These are phyloP conservation scores for Benthochromis sp. DNA, from an alignment of 2,113 vertebrate genomes.

Conservation along the genomic window DNA sequence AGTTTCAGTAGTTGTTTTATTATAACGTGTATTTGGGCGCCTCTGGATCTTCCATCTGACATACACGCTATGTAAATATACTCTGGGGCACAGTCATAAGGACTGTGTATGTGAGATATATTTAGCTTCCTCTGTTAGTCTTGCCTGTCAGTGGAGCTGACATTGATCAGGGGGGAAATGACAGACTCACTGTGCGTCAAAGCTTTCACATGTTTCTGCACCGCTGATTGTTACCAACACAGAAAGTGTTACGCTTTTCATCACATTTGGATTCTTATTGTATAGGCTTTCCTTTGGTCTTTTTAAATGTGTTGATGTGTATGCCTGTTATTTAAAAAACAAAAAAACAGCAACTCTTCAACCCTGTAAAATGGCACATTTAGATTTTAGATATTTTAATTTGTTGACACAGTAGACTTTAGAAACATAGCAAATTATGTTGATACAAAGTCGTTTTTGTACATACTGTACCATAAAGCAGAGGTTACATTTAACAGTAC, in stretches of 20 bases:
- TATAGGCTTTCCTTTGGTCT: not conserved
- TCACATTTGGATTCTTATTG: not conserved
- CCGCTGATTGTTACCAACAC: not conserved
- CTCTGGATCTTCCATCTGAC: not conserved
- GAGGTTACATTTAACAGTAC: not conserved
- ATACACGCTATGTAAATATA: not conserved
- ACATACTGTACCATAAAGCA: not conserved
- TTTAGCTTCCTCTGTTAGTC: slow-evolving; percentile 39
- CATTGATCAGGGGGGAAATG: slow-evolving; percentile 45
- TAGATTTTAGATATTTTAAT: not conserved
- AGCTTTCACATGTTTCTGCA: slow-evolving; percentile 18
- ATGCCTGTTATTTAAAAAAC: not conserved
- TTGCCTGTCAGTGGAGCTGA: slow-evolving; percentile 44
- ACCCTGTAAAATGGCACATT: not conserved
- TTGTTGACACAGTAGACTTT: not conserved
- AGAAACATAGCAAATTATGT: not conserved
- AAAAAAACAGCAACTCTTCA: not conserved
- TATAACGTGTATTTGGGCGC: not conserved
- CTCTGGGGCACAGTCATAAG: not conserved
- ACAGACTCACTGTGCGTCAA: not conserved
- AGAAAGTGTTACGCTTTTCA: not conserved
- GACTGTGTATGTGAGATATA: slow-evolving; percentile 17
- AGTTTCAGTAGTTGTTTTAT: not conserved
- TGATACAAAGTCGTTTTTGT: not conserved
- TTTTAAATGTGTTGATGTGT: not conserved